Percentiles rank a stretch among this genome's conserved stretches.
These are phyloP conservation scores for Aphodius sticticus DNA, from an alignment of 2,888 invertebrate genomes.

Conservation along the genomic window DNA sequence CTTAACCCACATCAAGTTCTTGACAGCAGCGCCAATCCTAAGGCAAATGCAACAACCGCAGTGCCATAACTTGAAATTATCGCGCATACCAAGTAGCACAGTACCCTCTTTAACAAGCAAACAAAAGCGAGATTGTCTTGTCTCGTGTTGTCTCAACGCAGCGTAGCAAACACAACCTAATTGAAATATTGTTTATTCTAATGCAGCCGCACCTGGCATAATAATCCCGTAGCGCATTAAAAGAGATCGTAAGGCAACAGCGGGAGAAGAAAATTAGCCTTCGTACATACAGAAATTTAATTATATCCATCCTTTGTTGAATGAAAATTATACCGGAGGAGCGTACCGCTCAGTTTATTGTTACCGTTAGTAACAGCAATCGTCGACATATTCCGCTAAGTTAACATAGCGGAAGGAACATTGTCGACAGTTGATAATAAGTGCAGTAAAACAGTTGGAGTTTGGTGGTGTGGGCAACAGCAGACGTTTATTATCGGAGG, in stretches of 20 bases:
- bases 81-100: neutral
- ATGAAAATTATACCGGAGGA: conserved; percentile 29
- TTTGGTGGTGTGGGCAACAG: neutral
- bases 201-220: neutral
- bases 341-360: conserved; percentile 29
- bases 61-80: neutral
- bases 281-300: conserved; percentile 30
- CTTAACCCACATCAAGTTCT: too few relatives aligned
- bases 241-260: neutral
- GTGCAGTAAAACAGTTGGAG: conserved; percentile 4
- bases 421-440: conserved; percentile 4
- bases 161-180: neutral
- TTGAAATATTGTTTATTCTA: conserved; percentile 4
- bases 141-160: neutral
- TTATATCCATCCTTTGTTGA: conserved; percentile 34
- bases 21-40: too few relatives aligned
- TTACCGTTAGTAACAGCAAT: conserved; percentile 15
- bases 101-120: neutral
- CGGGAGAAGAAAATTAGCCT: neutral
- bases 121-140: neutral
- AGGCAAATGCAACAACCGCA: neutral
- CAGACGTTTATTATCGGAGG: neutral
- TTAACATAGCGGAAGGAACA: neutral
- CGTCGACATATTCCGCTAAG: neutral
- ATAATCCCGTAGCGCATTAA: neutral